phyloP scores from a whole-genome alignment of 2,797 vertebrate species.

The Amblyopsis hoosieri region DNA sequence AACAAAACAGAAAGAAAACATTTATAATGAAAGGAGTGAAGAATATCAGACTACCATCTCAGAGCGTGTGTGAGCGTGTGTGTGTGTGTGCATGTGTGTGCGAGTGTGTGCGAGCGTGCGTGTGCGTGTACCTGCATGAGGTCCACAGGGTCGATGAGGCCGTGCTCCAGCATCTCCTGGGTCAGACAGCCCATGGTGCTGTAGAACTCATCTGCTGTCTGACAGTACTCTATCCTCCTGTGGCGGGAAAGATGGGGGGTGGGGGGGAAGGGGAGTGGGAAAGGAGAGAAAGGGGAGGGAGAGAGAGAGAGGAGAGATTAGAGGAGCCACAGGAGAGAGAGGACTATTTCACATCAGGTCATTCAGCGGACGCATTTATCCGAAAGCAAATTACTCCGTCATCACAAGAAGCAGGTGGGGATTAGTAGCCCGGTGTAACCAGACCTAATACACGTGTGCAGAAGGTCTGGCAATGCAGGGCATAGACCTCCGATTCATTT shows the following conservation, averaged over 20 bases:
- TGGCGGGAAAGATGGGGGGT: constrained; percentile 12
- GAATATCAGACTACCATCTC: not conserved
- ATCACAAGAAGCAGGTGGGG: too few relatives aligned
- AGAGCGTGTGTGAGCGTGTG: not conserved
- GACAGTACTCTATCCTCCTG: constrained; percentile 94
- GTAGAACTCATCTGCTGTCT: constrained; percentile 96
- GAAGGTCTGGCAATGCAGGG: too few relatives aligned
- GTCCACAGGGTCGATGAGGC: constrained; percentile 88
- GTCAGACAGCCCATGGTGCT: constrained; percentile 95
- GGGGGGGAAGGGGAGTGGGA: not conserved
- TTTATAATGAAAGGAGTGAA: not conserved
- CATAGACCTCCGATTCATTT: too few relatives aligned
- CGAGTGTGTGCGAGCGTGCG: too few relatives aligned
- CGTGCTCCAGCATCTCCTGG: constrained; percentile 95
- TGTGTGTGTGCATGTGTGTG: not conserved
- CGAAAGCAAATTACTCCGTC: too few relatives aligned
- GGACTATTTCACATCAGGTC: too few relatives aligned
- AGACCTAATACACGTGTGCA: too few relatives aligned
- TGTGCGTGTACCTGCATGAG: constrained; percentile 88
- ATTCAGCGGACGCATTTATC: too few relatives aligned
- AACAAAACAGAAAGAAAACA: not conserved
- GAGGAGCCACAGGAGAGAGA: too few relatives aligned
- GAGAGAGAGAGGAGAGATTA: not conserved
- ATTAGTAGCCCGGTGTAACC: too few relatives aligned
- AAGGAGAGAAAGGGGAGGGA: not conserved